phyloP scores from a whole-genome alignment of 2,113 vertebrate species.

The Spilogale gracilis region DNA sequence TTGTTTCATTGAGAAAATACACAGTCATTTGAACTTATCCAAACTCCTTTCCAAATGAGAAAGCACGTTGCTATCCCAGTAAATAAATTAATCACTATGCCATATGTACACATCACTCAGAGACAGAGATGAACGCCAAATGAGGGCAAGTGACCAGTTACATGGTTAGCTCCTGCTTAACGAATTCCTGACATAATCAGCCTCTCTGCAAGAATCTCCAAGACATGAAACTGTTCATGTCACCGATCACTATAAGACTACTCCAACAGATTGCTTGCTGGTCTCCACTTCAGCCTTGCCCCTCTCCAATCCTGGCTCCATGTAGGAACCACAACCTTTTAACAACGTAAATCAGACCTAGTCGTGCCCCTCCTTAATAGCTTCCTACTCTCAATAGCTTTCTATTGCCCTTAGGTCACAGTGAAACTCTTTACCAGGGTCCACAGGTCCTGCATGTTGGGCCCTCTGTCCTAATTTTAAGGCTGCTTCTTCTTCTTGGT shows the following conservation, averaged over 20 bases:
- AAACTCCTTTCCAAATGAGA: constrained; percentile 63
- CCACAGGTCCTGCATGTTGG: background rate
- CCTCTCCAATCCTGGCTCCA: background rate
- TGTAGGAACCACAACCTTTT: background rate
- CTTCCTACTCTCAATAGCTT: background rate
- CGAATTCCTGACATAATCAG: background rate
- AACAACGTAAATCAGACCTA: background rate
- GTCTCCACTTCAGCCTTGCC: background rate
- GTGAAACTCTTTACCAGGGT: background rate
- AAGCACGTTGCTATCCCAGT: background rate
- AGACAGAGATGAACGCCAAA: background rate
- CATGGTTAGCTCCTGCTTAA: background rate
- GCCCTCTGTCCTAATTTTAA: background rate
- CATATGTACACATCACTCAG: background rate
- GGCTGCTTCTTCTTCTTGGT: background rate
- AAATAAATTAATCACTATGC: background rate
- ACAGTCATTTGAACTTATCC: background rate
- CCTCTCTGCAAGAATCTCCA: background rate
- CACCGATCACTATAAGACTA: background rate
- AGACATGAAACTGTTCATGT: background rate
- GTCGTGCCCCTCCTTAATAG: background rate
- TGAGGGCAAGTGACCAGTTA: background rate
- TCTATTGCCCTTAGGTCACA: background rate
- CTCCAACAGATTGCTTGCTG: background rate
- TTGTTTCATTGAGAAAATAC: constrained; percentile 43